Evolutionary conservation across 2,113 vertebrate species (phyloP).

Genomic region (Herpetotheres cachinnans): DNA sequence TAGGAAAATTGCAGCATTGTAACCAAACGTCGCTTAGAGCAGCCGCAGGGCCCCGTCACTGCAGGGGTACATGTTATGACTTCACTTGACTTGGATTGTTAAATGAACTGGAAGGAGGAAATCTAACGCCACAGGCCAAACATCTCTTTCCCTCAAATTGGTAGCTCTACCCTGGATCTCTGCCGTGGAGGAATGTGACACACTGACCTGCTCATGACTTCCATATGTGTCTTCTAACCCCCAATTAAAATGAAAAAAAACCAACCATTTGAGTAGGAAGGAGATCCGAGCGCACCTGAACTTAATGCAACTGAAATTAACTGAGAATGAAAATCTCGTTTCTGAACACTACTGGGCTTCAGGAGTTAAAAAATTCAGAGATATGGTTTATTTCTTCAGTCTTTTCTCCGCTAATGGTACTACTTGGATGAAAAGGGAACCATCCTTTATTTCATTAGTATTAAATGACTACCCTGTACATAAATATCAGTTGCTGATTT

Average conservation of each 20-base stretch:
- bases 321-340: not conserved
- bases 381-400: not conserved
- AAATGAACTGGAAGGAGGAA: not conserved
- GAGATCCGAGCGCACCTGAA: not conserved
- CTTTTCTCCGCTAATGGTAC: not conserved
- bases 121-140: not conserved
- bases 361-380: not conserved
- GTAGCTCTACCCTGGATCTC: not conserved
- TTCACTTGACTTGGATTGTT: not conserved
- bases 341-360: not conserved
- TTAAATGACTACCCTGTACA: not conserved
- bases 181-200: not conserved
- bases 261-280: not conserved
- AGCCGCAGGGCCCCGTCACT: not conserved
- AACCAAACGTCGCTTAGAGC: not conserved
- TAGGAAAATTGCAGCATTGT: not conserved
- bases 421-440: not conserved
- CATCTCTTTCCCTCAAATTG: not conserved
- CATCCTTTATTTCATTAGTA: not conserved
- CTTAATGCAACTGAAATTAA: not conserved
- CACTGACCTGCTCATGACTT: not conserved
- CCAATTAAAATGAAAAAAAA: not conserved
- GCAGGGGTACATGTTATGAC: not conserved
- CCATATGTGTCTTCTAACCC: not conserved
- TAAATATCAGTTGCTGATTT: not conserved